These are phyloP conservation scores for Idaea biselata DNA, from an alignment of 2,888 invertebrate species.

Conservation along the genomic window DNA sequence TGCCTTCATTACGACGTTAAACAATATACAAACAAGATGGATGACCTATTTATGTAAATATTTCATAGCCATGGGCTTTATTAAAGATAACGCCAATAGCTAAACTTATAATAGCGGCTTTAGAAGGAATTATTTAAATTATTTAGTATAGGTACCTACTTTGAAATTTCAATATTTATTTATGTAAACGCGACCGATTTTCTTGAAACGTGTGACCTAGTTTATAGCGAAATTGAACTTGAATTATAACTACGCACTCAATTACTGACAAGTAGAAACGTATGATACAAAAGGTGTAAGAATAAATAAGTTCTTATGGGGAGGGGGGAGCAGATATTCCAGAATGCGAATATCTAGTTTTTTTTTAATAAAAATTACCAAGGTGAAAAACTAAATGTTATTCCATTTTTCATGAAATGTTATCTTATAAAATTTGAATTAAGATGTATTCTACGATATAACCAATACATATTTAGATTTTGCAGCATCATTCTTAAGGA, in stretches of 20 bases:
- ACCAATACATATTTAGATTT: too few relatives aligned
- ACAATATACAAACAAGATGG: slow-evolving; percentile 1
- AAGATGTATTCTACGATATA: too few relatives aligned
- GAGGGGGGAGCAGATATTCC: too few relatives aligned
- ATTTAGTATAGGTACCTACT: not conserved
- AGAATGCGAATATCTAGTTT: too few relatives aligned
- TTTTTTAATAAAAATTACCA: too few relatives aligned
- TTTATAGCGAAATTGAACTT: not conserved
- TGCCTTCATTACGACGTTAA: slow-evolving; percentile 3
- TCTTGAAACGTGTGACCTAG: not conserved
- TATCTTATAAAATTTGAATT: too few relatives aligned
- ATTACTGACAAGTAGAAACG: not conserved
- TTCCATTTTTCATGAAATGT: too few relatives aligned
- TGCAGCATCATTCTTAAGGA: too few relatives aligned
- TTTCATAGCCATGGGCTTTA: not conserved
- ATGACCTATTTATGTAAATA: slow-evolving; percentile 1
- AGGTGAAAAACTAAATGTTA: not conserved
- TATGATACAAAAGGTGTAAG: not conserved
- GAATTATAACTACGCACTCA: not conserved
- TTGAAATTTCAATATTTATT: not conserved
- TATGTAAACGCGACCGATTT: not conserved
- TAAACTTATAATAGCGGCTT: not conserved
- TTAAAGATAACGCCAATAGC: not conserved
- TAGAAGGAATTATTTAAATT: not conserved
- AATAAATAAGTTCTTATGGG: not conserved